Evolutionary conservation across 2,113 vertebrate genomes (phyloP), one percentile per base, ranked within the genome.

Genomic region (Prochilodus magdalenae): DNA sequence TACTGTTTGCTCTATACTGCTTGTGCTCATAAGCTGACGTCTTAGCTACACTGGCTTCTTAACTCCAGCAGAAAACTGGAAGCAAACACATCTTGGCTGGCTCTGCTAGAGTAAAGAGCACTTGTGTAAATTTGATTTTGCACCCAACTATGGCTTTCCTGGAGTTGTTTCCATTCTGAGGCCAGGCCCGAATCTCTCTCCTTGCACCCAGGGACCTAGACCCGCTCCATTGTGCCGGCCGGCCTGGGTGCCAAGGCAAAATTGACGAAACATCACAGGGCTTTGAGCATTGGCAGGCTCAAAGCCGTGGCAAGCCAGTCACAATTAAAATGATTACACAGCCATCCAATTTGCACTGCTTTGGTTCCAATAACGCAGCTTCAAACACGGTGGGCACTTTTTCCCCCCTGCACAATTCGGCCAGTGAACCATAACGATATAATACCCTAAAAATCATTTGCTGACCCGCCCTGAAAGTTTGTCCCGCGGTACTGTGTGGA

Each of bases 311-410:
- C 26, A 83, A 87, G 78, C 51, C 59, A 86, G 72, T 4, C 79
- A 63, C 84, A 90, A 83, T 63, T 88, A 89, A 67, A 57, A 11
- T 72, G 76, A 87, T 85, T 82, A 84, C 75, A 70, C 60, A 82
- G 76, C 86, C 75, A 65, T 75, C 63, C 76, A 79, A 80, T 75
- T 79, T 60, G 77, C 67, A 57, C 53, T 66, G 22, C 79, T 70
- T 74, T 80, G 71, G 66, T 75, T 79, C 77, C 77, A 63, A 73
- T 73, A 80, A 20, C 24, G 63, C 77, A n/a, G 83, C 47, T 75
- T 40, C 57, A 30, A 26, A 29, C 20, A 7, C 22, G 65, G 20
- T 18, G 71, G 55, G 26, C 18, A 3, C 36, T 40, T 33, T 59
- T 66, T 77, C 33, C 29, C 33, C 29, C 63, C 16, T 18, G 14